Base-by-base conservation (phyloP, 2,797 vertebrate species). In the Tachyglossus aculeatus region DNA sequence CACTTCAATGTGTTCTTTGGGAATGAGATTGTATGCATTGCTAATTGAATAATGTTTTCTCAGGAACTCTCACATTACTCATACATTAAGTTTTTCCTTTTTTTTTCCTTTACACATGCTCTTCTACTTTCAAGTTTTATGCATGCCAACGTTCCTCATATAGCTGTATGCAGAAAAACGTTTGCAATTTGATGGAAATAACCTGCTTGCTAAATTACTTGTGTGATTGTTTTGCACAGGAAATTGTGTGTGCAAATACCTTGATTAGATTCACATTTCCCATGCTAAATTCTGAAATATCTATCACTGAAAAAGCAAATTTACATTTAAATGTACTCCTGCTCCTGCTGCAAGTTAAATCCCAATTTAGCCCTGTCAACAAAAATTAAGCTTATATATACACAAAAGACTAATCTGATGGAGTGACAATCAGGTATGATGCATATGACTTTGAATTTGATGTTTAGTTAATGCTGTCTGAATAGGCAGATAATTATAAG, bases 281-380 rank as follows among this genome's bases (percentile, higher is more conserved):
- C 25, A 18, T 32, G 22, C 6, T n/a, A 85, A 69, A 15, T 88
- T 85, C 52, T 79, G 56, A 76, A 84, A 89, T n/a, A 81, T 78
- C 68, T 84, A 69, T 77, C 52, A 32, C 33, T 81, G 58, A 75
- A 77, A 84, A 82, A 41, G 52, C 74, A 87, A 86, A 88, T 91
- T 92, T 90, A 86, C 80, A 81, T 88, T 88, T 85, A 87, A 89
- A 88, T 89, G 48, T 77, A 84, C 38, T 87, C 14, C 27, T 82
- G 62, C 40, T 82, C 61, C 12, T 80, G 65, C 52, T 84, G 67
- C 60, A 82, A 84, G 36, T 88, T 84, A 89, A 88, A 89, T 83
- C 77, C 48, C 65, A 90, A 81, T 90, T 92, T 89, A 90, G 63
- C 21, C 66, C 56, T 90, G 85, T 90, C 88, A 92, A 91, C 73